Base-by-base conservation (phyloP, 2,797 vertebrate species). In the Cossypha dichroa region DNA sequence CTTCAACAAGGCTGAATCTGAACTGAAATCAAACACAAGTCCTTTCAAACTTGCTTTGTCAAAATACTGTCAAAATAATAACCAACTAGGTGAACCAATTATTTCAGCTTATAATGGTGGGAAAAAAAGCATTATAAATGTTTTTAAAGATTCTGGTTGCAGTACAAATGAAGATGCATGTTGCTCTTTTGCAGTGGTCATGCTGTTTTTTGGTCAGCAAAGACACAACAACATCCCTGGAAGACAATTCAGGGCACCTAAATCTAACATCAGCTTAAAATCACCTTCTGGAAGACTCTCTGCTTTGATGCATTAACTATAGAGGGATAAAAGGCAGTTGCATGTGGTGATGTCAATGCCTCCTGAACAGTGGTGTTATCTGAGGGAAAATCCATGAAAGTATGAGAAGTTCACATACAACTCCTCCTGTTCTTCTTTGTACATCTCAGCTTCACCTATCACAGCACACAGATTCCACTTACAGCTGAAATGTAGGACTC, bases 21-120 rank as follows among this genome's bases (percentile, higher is more conserved):
- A 90, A 73, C 19, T 60, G 67, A 89, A 91, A 79, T 67, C 11
- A 88, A 94, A 69, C 12, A 5, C 9, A 66, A 81, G 16, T n/a
- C 48, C 34, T 81, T 92, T 69, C 31, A 84, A 84, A 84, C 23
- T 72, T 2, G 0, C 15, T 82, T 90, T 91, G 62, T 66, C 25
- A 87, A 85, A 93, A 55, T 48, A 63, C 23, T 62, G 22, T 51
- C 43, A 45, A 45, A 48, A 48, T 48, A 48, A 48, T 26, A 80
- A 70, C 2, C 26, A 73, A 5, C 29, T 21, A 46, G 8, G 5
- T 45, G 15, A 82, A 67, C 11, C 5, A 46, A 55, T 4, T 40
- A 22, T 59, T 76, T 85, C 23, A n/a, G 3, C 3, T 90, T 67
- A 69, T 34, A 78, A 69, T 20, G 13, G 59, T 20, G 6, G 20